Percentiles rank a stretch among this genome's conserved stretches.
phyloP scores from a whole-genome alignment of 2,888 invertebrate genomes.

The Cephus runcator region DNA sequence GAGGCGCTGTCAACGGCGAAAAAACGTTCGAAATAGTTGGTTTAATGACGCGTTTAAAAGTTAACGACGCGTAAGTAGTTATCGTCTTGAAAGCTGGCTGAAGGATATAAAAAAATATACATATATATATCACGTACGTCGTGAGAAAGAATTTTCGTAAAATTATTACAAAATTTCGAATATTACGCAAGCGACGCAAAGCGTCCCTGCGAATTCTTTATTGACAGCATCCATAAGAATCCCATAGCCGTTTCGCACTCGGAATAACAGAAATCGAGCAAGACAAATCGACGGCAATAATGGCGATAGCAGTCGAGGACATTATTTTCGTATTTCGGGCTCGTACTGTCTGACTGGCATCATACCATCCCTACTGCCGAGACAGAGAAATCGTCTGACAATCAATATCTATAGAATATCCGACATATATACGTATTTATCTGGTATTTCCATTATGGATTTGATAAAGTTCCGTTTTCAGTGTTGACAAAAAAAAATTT shows the following conservation, averaged over 20 bases:
- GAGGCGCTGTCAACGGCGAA: not conserved
- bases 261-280: constrained; percentile 13
- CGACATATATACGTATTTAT: constrained; percentile 26
- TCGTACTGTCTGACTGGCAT: constrained; percentile 8
- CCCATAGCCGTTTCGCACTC: not conserved
- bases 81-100: not conserved
- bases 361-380: constrained; percentile 25
- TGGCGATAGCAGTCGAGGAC: constrained; percentile 43
- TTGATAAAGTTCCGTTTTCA: not conserved
- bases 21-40: not conserved
- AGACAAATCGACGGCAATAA: constrained; percentile 51
- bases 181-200: not conserved
- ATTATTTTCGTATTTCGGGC: constrained; percentile 47
- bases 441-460: not conserved
- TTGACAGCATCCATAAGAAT: not conserved
- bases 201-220: not conserved
- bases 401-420: constrained; percentile 45
- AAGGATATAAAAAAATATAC: not conserved
- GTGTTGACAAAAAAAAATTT: not conserved
- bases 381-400: constrained; percentile 42
- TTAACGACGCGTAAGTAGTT: not conserved
- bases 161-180: not conserved
- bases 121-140: not conserved
- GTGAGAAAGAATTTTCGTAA: not conserved
- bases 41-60: not conserved